phyloP scores from a whole-genome alignment of 1,140 invertebrate species.

The Lepidurus apus region DNA sequence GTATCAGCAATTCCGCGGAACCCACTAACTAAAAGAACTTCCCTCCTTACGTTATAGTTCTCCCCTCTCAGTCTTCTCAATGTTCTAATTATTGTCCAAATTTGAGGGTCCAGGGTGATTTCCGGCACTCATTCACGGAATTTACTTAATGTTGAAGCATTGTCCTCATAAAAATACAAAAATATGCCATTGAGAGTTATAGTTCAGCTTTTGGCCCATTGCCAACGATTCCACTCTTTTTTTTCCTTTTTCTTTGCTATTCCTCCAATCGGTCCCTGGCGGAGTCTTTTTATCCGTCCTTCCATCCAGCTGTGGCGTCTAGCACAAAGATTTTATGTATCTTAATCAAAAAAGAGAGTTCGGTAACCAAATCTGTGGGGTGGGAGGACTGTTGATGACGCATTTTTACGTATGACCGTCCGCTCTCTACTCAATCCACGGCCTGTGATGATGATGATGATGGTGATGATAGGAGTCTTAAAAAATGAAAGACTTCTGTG shows the following conservation, averaged over 20 bases:
- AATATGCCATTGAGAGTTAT: not conserved
- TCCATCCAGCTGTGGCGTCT: not conserved
- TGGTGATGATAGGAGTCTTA: not conserved
- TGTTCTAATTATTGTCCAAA: not conserved
- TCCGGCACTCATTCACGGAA: not conserved
- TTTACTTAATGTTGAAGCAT: not conserved
- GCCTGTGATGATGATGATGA: not conserved
- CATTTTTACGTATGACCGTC: too few relatives aligned
- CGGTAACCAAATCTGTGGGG: not conserved
- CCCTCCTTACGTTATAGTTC: not conserved
- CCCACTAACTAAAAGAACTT: not conserved
- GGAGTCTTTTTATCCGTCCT: not conserved
- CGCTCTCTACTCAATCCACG: too few relatives aligned
- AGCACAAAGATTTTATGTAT: not conserved
- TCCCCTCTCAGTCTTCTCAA: not conserved
- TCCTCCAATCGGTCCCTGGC: not conserved
- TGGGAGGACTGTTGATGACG: not conserved
- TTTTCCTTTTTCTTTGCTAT: not conserved
- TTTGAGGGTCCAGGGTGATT: not conserved
- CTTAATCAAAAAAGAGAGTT: not conserved
- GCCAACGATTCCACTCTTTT: not conserved
- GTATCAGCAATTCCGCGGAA: slow-evolving; percentile 5
- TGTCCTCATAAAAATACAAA: not conserved
- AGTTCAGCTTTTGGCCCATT: not conserved
- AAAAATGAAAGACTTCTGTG: slow-evolving; percentile 11